Conservation (phyloP, 64 coral and sea anemone genomes). For the Hydrozoanthus tunicans region DNA sequence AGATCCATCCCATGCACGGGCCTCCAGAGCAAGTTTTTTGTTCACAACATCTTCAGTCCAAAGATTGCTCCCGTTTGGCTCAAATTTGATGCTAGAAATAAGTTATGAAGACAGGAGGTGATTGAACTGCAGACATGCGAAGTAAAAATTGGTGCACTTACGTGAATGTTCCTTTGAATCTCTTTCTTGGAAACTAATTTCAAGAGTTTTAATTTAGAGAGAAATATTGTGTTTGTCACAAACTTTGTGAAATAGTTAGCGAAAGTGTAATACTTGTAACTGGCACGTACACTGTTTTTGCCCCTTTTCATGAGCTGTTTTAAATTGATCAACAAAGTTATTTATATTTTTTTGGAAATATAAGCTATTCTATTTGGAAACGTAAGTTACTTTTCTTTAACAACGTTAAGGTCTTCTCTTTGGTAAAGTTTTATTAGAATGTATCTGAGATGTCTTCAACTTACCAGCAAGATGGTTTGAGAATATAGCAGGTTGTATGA, state of each 20-base stretch:
- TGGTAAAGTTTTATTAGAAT: background rate
- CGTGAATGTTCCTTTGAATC: background rate
- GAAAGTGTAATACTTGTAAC: too few relatives aligned
- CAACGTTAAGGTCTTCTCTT: background rate
- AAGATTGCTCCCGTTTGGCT: constrained; percentile 2
- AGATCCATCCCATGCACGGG: constrained; percentile 62
- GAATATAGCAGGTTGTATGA: background rate
- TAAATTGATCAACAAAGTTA: too few relatives aligned
- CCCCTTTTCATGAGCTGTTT: too few relatives aligned
- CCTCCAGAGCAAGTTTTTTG: background rate
- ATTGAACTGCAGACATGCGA: background rate
- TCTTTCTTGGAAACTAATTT: background rate
- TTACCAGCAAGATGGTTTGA: constrained; percentile 31
- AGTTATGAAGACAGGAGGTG: background rate
- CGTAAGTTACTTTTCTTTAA: background rate
- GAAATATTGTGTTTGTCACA: too few relatives aligned
- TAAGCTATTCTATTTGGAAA: too few relatives aligned
- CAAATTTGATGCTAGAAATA: constrained; percentile 25
- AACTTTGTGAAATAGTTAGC: too few relatives aligned
- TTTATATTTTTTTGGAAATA: too few relatives aligned
- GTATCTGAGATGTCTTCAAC: background rate
- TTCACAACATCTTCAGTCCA: background rate
- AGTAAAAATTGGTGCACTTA: background rate
- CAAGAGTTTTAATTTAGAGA: background rate
- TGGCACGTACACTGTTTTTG: too few relatives aligned